phyloP scores from a whole-genome alignment of 1,140 invertebrate species.

The Phortica variegata region DNA sequence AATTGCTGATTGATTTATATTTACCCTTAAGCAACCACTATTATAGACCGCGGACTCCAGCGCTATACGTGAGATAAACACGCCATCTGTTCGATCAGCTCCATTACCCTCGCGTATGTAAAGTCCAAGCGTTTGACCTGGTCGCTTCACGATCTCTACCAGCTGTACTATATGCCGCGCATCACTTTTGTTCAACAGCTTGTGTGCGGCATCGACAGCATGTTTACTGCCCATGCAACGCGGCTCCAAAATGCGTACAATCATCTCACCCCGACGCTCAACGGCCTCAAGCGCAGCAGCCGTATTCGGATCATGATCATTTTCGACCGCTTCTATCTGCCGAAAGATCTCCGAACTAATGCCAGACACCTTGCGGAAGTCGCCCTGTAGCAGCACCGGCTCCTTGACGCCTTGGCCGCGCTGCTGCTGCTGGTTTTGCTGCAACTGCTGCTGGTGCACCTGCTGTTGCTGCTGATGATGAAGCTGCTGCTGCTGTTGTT shows the following conservation, averaged over 20 bases:
- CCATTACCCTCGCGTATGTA: slow-evolving; percentile 98
- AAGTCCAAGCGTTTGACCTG: slow-evolving; percentile 95
- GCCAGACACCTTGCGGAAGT: slow-evolving; percentile 87
- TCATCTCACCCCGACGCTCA: slow-evolving; percentile 90
- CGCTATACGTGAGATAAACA: slow-evolving; percentile 98
- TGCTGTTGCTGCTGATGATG: slow-evolving; percentile 59
- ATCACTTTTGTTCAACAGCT: slow-evolving; percentile 68
- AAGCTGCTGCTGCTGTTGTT: slow-evolving; percentile 61
- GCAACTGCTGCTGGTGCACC: slow-evolving; percentile 64
- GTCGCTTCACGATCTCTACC: slow-evolving; percentile 98
- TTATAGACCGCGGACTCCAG: slow-evolving; percentile 95
- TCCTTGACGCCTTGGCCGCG: slow-evolving; percentile 64
- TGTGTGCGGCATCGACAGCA: slow-evolving; percentile 79
- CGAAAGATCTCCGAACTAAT: slow-evolving; percentile 95
- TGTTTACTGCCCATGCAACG: slow-evolving; percentile 76
- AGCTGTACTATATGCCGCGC: slow-evolving; percentile 68
- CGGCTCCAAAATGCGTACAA: slow-evolving; percentile 85
- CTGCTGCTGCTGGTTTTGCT: slow-evolving; percentile 36
- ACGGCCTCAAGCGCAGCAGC: slow-evolving; percentile 87
- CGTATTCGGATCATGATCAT: slow-evolving; percentile 89
- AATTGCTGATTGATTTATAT: neutral
- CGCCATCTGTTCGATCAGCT: slow-evolving; percentile 87
- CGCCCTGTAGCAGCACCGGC: slow-evolving; percentile 89
- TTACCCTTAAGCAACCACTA: slow-evolving; percentile 87
- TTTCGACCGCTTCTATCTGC: slow-evolving; percentile 93